Evolutionary conservation across 2,113 vertebrate species (phyloP), one percentile per base, ranked within the genome.

Genomic region (Triplophysa rosa): DNA sequence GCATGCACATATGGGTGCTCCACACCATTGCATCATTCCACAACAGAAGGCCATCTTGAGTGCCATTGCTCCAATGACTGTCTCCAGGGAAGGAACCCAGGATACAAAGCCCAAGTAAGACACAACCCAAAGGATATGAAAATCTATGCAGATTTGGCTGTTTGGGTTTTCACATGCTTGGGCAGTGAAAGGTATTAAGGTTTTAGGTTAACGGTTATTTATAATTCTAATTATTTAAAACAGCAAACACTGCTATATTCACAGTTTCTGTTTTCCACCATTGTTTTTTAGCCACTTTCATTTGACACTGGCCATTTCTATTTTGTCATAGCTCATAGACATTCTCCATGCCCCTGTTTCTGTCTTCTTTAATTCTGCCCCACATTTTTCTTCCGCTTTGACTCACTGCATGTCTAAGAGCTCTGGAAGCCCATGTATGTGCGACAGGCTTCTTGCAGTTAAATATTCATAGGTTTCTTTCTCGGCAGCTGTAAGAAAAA

Each of bases 381-480:
- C 42, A 65, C 45, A 52, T n/a, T 52, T 63, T 54, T 77, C 82
- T 78, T 80, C 82, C 26, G 74, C 37, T n/a, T 71, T 68, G 40
- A 72, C 68, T 78, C n/a, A 67, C 84, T 84, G 77, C 81, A 73
- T 81, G 85, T 85, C 83, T 83, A 85, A 78, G 71, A 77, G 71
- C 76, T 78, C 67, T 79, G 84, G 88, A 82, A 87, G 73, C 80
- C 58, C 90, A 80, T 88, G 86, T 85, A 86, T 88, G 88, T 86
- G 88, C 89, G 82, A 89, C 91, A 88, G 87, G 88, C 74, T 84
- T 87, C 88, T 90, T 83, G 80, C 86, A 88, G 92, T 92, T 92
- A 92, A 92, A 92, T 87, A 93, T 93, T 91, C 89, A 93, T 90
- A 83, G 64, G 78, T 87, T 86, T 88, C 85, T 86, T 91, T 87